A percentile compares a stretch with the other conserved stretches of the same genome.
Evolutionary conservation across 2,888 invertebrate species (phyloP).

Genomic region (Conomelus anceps): DNA sequence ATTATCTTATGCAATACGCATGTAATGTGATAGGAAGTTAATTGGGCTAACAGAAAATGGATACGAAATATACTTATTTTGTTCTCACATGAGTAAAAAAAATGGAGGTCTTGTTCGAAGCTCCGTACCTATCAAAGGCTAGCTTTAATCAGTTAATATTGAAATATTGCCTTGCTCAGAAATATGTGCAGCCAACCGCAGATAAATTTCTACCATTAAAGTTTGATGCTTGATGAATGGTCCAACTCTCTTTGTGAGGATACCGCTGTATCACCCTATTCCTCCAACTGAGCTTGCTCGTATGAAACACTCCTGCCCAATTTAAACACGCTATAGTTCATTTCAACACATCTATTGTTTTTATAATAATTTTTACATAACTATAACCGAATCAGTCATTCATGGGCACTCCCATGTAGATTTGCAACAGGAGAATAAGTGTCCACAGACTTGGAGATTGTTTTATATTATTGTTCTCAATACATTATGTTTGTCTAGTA

Average conservation of each 20-base stretch:
- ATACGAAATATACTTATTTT: not conserved
- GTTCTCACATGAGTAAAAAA: not conserved
- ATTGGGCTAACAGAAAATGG: not conserved
- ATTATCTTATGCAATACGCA: not conserved
- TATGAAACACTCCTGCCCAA: not conserved
- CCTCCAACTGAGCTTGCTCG: not conserved
- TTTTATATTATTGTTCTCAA: too few relatives aligned
- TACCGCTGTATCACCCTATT: not conserved
- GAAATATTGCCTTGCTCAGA: not conserved
- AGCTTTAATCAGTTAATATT: not conserved
- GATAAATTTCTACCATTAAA: not conserved
- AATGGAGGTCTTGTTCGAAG: not conserved
- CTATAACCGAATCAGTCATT: not conserved
- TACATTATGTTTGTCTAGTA: too few relatives aligned
- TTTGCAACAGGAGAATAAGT: not conserved
- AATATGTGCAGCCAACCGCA: not conserved
- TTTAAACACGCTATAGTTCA: not conserved
- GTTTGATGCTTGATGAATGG: not conserved
- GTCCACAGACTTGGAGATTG: not conserved
- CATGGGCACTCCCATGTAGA: not conserved
- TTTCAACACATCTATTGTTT: not conserved
- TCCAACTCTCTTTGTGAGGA: not conserved
- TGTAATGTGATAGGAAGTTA: not conserved
- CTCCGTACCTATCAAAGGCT: not conserved
- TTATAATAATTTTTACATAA: not conserved